These are phyloP conservation scores for Pseudobourletiella spinata DNA, from an alignment of 1,140 invertebrate species.

Conservation along the genomic window DNA sequence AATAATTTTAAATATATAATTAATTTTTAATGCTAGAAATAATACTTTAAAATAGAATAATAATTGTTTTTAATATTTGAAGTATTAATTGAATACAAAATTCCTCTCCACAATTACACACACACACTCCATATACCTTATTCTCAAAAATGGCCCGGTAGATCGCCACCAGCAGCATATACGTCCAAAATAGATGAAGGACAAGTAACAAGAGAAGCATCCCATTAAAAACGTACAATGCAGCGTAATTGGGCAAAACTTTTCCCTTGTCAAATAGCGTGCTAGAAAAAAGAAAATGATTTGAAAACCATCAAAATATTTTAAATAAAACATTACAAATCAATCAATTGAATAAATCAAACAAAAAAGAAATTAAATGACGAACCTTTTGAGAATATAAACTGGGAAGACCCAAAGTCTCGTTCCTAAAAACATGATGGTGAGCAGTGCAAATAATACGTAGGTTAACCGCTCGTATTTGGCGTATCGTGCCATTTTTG, in stretches of 20 bases:
- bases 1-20: not conserved
- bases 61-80: too few relatives aligned
- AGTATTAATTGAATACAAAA: not conserved
- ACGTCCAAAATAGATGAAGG: conserved; percentile 91
- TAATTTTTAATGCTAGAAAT: not conserved
- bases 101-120: too few relatives aligned
- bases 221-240: conserved; percentile 90
- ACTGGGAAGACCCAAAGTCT: conserved; percentile 76
- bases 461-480: conserved; percentile 79
- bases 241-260: conserved; percentile 79
- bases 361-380: conserved; percentile 10
- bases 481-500: conserved; percentile 84
- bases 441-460: conserved; percentile 73
- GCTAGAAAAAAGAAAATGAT: conserved; percentile 39
- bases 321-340: not conserved
- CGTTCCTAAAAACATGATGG: conserved; percentile 75
- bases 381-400: conserved; percentile 67
- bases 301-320: too few relatives aligned
- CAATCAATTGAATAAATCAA: not conserved
- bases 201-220: conserved; percentile 69
- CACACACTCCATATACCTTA: not conserved
- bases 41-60: not conserved
- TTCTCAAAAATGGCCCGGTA: conserved; percentile 43
- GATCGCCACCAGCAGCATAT: conserved; percentile 78
- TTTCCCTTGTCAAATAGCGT: conserved; percentile 72